Conservation (phyloP, 2,888 invertebrate species). For the Drosophila nigricruria region DNA sequence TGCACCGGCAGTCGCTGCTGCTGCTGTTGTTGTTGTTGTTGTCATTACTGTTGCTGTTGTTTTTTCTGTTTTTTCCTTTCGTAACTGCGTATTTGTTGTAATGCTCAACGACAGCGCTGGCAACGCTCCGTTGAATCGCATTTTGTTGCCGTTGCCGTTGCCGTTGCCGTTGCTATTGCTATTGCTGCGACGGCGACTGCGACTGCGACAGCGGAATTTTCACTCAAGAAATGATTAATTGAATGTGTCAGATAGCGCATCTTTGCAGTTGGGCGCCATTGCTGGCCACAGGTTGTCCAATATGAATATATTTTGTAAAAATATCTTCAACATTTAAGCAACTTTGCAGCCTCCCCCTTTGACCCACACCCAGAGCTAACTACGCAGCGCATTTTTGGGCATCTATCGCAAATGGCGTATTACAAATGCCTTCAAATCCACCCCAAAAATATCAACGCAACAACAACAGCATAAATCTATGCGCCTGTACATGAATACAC, state of each 20-base stretch:
- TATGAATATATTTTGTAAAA: conserved; percentile 6
- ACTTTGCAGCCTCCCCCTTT: conserved; percentile 13
- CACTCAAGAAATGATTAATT: conserved; percentile 77
- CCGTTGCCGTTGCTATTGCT: conserved; percentile 4
- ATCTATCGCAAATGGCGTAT: conserved; percentile 57
- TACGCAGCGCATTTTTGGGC: conserved; percentile 45
- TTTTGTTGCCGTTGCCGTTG: conserved; percentile 18
- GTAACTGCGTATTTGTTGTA: conserved; percentile 79
- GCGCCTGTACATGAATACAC: conserved; percentile 30
- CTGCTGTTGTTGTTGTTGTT: background rate
- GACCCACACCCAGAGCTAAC: conserved; percentile 34
- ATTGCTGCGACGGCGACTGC: conserved; percentile 25
- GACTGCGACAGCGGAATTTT: conserved; percentile 58
- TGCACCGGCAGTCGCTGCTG: conserved; percentile 48
- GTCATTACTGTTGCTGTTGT: conserved; percentile 17
- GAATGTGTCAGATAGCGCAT: conserved; percentile 69
- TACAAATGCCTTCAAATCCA: conserved; percentile 59
- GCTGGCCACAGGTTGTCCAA: conserved; percentile 39
- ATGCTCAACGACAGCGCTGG: conserved; percentile 49
- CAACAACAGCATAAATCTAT: conserved; percentile 58
- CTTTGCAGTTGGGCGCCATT: conserved; percentile 60
- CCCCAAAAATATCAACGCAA: conserved; percentile 56
- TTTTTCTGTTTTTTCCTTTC: conserved; percentile 40
- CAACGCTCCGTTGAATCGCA: conserved; percentile 68
- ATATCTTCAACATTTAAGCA: background rate